These are phyloP conservation scores for Scomber japonicus DNA, from an alignment of 2,113 vertebrate genomes.

Conservation along the genomic window DNA sequence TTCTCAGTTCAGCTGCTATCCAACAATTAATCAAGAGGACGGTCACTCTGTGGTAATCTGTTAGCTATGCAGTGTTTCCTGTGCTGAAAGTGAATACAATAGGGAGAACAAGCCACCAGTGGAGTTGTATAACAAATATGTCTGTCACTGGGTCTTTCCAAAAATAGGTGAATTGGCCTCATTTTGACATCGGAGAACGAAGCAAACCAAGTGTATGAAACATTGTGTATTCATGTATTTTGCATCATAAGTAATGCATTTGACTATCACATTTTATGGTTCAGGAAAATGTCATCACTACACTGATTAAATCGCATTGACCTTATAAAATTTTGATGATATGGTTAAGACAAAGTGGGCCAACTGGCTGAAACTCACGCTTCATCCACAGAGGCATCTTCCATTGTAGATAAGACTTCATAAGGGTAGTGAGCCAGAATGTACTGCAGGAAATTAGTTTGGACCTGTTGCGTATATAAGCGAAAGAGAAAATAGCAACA, in stretches of 20 bases:
- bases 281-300: not conserved
- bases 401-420: too few species aligned
- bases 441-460: not conserved
- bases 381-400: not conserved
- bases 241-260: not conserved
- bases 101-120: conserved; percentile 54
- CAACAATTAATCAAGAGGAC: conserved; percentile 20
- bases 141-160: conserved; percentile 65
- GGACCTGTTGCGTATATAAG: not conserved
- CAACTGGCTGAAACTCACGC: not conserved
- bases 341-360: not conserved
- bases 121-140: conserved; percentile 53
- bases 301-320: conserved; percentile 8
- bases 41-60: conserved; percentile 28
- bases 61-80: not conserved
- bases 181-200: conserved; percentile 50
- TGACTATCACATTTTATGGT: not conserved
- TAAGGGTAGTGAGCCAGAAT: not conserved
- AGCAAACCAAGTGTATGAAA: conserved; percentile 15
- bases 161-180: conserved; percentile 75
- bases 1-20: not conserved
- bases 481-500: not conserved
- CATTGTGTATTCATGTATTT: conserved; percentile 33
- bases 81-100: conserved; percentile 27
- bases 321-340: conserved; percentile 1